Base-by-base conservation (phyloP, 1,140 invertebrate species). In the Gerris buenoi region DNA sequence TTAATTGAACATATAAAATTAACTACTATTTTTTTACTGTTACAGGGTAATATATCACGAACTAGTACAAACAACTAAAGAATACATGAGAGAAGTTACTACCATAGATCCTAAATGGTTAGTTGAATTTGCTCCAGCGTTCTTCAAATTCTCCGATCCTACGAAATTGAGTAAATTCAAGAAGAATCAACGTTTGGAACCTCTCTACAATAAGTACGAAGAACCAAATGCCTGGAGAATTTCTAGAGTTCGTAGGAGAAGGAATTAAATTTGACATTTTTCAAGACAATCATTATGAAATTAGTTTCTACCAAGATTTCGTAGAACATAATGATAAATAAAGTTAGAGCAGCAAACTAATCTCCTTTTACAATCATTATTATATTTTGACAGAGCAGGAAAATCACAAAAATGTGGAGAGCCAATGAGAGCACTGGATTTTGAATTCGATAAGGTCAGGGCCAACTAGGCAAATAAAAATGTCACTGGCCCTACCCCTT, bases 71-170 rank as follows among this genome's bases (percentile, higher is more conserved):
- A 99, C 97, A 0, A 99, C 97, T 0, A 99, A 99, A 75, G 97
- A 99, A 78, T 99, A 99, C 75, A 99, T 99, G 97, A 83, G 96
- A 60, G 95, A 99, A 79, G 95, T 98, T 0, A 99, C 95, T 0
- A 93, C 95, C 0, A 98, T 99, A 59, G 97, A 99, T 81, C 95
- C 97, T 0, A 97, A 97, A 78, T 99, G 97, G 97, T 79, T 99
- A 25, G 95, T 99, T 1, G 97, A 99, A 77, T 99, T 97, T 79
- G 97, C 97, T 0, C 95, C 96, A 0, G 95, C 96, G 1, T 99
- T 99, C 81, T 99, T 98, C 80, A 95, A 94, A 78, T 97, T 98
- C 78, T 95, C 92, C n/a, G 97, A 99, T 78, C 95, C 95, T 3
- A 98, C 97, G 0, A 98, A 97, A 78, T 82, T 99, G 0, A 97